Evolutionary conservation across 2,797 vertebrate genomes (phyloP).

Genomic region (Pangasius djambal): DNA sequence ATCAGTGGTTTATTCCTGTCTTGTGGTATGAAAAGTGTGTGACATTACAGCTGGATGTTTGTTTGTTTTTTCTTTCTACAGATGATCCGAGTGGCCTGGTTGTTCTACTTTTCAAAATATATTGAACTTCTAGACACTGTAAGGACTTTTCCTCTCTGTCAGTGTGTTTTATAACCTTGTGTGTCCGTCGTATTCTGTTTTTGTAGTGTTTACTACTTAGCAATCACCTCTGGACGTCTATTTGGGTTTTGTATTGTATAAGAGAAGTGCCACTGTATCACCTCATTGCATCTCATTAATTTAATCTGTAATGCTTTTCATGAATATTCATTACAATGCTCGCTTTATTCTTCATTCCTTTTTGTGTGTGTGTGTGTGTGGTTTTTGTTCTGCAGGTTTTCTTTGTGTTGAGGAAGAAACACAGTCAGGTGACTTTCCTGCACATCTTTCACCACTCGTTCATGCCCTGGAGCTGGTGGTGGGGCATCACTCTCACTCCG

Average conservation of each 20-base stretch:
- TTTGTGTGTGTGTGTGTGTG: not conserved
- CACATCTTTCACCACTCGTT: conserved; percentile 98
- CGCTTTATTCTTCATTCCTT: not conserved
- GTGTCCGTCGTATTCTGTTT: not conserved
- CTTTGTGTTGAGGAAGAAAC: conserved; percentile 96
- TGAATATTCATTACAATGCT: not conserved
- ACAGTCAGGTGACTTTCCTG: conserved; percentile 94
- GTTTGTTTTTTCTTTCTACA: conserved; percentile 62
- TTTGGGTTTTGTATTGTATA: no score
- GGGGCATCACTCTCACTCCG: conserved; percentile 91
- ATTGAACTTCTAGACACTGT: conserved; percentile 95
- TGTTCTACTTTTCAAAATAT: conserved; percentile 94
- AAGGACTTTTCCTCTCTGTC: conserved; percentile 61
- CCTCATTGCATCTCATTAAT: not conserved
- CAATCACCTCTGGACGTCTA: not conserved
- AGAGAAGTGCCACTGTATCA: no score
- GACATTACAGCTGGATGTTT: not conserved
- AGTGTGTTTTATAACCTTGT: not conserved
- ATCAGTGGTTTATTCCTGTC: not conserved
- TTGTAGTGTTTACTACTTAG: not conserved
- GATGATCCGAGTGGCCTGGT: conserved; percentile 91
- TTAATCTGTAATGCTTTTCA: not conserved
- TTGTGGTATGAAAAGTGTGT: not conserved
- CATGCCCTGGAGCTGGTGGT: conserved; percentile 99
- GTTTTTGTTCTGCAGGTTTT: conserved; percentile 78